Evolutionary conservation across 2,888 invertebrate genomes (phyloP).

Genomic region (Molorchus minor): DNA sequence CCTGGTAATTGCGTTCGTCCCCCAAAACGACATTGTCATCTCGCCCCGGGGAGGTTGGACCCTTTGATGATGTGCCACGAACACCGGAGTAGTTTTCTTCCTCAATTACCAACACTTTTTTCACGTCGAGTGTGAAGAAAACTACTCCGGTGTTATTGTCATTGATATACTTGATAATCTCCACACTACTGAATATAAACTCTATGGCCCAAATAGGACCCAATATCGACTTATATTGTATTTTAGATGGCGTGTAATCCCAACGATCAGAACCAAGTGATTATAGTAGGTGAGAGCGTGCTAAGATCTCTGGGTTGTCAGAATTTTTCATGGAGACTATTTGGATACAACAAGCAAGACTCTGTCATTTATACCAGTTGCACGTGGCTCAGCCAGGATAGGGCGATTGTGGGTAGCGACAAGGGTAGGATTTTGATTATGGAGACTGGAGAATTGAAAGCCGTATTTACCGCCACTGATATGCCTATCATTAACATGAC

Average conservation of each 20-base stretch:
- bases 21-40: too few species aligned
- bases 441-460: constrained; percentile 85
- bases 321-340: constrained; percentile 83
- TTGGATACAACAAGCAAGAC: constrained; percentile 85
- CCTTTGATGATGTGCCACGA: too few species aligned
- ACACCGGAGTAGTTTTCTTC: too few species aligned
- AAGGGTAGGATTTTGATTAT: constrained; percentile 80
- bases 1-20: too few species aligned
- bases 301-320: constrained; percentile 80
- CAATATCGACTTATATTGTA: constrained; percentile 37
- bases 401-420: constrained; percentile 83
- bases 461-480: constrained; percentile 71
- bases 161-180: too few species aligned
- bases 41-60: too few species aligned
- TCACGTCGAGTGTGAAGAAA: too few species aligned
- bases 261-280: constrained; percentile 77
- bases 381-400: constrained; percentile 84
- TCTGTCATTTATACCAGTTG: constrained; percentile 77
- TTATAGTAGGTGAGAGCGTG: constrained; percentile 71
- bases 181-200: too few species aligned
- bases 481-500: constrained; percentile 70
- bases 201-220: neutral
- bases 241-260: constrained; percentile 80
- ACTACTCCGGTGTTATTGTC: too few species aligned
- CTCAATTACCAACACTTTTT: too few species aligned